A percentile compares a stretch with the other conserved stretches of the same genome.
Evolutionary conservation across 2,888 invertebrate genomes (phyloP).

Genomic region (Mesodorylaimus sp.): DNA sequence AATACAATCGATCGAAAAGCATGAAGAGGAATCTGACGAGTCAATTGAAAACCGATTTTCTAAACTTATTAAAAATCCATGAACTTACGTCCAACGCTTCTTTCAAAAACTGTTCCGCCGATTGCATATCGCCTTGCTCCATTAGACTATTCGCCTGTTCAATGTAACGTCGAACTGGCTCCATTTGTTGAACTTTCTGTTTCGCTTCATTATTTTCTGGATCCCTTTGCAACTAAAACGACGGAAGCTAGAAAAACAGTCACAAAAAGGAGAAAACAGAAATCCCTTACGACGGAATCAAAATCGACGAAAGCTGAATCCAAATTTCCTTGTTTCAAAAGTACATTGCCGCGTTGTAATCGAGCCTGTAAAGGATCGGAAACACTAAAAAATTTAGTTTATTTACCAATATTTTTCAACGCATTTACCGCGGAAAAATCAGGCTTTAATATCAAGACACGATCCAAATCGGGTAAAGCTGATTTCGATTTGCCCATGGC

Average conservation of each 20-base stretch:
- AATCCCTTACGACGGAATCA: conserved; percentile 55
- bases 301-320: conserved; percentile 63
- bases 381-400: background rate
- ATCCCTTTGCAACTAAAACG: conserved; percentile 45
- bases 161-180: conserved; percentile 46
- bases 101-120: conserved; percentile 46
- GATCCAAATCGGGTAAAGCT: conserved; percentile 77
- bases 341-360: conserved; percentile 62
- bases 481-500: conserved; percentile 86
- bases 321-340: conserved; percentile 65
- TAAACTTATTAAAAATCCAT: background rate
- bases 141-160: conserved; percentile 46
- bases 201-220: conserved; percentile 58
- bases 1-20: background rate
- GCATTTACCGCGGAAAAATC: conserved; percentile 66
- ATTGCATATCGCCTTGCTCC: conserved; percentile 41
- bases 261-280: conserved; percentile 1
- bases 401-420: background rate
- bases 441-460: conserved; percentile 74
- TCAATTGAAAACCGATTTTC: background rate
- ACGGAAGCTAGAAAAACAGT: background rate
- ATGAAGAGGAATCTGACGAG: background rate
- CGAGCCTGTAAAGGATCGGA: conserved; percentile 38
- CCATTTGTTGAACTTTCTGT: conserved; percentile 47
- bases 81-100: conserved; percentile 20